A percentile compares a stretch with the other conserved stretches of the same genome.
phyloP scores from a whole-genome alignment of 2,113 vertebrate genomes.

The Ariopsis seemanni region DNA sequence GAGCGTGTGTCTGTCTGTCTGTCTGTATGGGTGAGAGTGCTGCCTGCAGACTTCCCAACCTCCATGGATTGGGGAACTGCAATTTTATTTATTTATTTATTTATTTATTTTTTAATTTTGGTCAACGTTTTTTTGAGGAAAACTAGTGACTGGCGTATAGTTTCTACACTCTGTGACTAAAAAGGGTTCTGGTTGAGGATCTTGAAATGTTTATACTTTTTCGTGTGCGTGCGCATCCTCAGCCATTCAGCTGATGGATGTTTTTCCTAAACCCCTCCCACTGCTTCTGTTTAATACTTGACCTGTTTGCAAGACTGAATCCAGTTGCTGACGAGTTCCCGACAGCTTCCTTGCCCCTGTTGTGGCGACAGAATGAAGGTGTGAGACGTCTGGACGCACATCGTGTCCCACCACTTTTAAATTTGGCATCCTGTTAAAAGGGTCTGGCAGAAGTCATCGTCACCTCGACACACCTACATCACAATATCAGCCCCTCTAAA shows the following conservation, averaged over 20 bases:
- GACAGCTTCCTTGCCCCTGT: conserved; percentile 56
- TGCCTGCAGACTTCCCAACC: background rate
- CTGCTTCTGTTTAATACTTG: conserved; percentile 64
- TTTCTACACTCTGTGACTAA: background rate
- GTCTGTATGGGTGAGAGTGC: background rate
- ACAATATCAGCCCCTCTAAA: background rate
- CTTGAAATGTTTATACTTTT: background rate
- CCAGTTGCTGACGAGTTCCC: conserved; percentile 66
- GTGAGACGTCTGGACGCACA: background rate
- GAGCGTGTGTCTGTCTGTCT: no score
- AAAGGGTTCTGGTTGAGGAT: background rate
- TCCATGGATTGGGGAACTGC: background rate
- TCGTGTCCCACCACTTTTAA: conserved; percentile 3
- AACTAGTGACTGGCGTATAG: background rate
- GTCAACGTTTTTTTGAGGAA: background rate
- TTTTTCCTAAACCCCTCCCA: background rate
- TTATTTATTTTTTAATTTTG: background rate
- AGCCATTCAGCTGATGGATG: background rate
- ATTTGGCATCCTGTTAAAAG: background rate
- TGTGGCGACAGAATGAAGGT: background rate
- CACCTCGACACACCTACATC: background rate
- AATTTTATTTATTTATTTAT: background rate
- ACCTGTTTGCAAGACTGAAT: conserved; percentile 73
- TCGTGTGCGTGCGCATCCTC: background rate
- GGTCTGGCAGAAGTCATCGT: background rate